Evolutionary conservation across 2,113 vertebrate species (phyloP).

Genomic region (Dromas ardeola): DNA sequence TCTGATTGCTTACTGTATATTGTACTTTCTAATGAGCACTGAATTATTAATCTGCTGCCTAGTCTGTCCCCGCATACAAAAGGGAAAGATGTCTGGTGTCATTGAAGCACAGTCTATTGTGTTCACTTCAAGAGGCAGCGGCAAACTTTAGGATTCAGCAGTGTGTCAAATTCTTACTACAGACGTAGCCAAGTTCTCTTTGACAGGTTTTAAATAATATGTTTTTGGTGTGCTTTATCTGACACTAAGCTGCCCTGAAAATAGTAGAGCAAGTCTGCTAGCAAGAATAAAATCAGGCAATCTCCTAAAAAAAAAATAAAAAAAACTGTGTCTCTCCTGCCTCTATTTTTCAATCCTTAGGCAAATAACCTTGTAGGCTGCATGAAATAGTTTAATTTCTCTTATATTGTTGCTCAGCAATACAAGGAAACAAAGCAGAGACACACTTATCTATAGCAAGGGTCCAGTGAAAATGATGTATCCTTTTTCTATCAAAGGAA

Average conservation of each 20-base stretch:
- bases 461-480: neutral
- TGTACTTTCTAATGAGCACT: conserved; percentile 27
- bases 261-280: conserved; percentile 19
- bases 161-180: conserved; percentile 2
- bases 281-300: conserved; percentile 45
- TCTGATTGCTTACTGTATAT: conserved; percentile 15
- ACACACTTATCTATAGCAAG: neutral
- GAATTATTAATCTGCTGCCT: conserved; percentile 59
- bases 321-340: neutral
- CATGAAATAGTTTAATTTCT: neutral
- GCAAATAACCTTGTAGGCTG: conserved; percentile 48
- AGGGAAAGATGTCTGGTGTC: conserved; percentile 7
- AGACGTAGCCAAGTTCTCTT: neutral
- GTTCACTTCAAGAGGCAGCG: neutral
- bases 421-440: neutral
- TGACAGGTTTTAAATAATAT: conserved; percentile 60
- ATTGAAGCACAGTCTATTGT: neutral
- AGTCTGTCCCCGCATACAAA: neutral
- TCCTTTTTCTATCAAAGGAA: neutral
- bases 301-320: neutral
- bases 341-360: conserved; percentile 37
- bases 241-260: conserved; percentile 66
- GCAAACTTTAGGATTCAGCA: conserved; percentile 37
- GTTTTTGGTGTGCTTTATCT: conserved; percentile 48
- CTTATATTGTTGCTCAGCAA: neutral